These are phyloP conservation scores for Hemithea aestivaria DNA, from an alignment of 2,888 invertebrate genomes.

Conservation along the genomic window DNA sequence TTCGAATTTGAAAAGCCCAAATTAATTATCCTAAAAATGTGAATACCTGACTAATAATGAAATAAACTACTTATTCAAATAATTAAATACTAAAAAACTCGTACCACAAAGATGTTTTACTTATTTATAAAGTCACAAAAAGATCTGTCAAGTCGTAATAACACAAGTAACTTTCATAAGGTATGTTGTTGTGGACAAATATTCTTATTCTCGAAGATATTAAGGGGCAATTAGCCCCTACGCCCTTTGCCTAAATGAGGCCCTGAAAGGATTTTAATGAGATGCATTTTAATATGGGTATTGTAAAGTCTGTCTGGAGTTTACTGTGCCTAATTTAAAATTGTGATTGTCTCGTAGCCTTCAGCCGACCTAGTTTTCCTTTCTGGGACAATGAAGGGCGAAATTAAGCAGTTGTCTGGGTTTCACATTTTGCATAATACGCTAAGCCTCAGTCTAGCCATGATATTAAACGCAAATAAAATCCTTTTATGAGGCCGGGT, in stretches of 20 bases:
- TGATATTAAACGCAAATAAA: constrained; percentile 34
- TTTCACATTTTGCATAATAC: constrained; percentile 62
- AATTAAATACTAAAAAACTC: no score
- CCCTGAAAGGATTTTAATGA: constrained; percentile 28
- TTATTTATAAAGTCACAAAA: no score
- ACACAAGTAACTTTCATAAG: no score
- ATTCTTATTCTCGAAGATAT: no score
- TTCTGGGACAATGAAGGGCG: constrained; percentile 66
- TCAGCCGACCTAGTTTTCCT: constrained; percentile 66
- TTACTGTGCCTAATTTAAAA: constrained; percentile 68
- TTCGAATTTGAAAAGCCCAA: no score
- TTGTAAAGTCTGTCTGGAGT: constrained; percentile 43
- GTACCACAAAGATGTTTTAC: no score
- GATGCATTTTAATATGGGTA: constrained; percentile 44
- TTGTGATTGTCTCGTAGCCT: constrained; percentile 73
- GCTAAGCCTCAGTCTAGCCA: constrained; percentile 59
- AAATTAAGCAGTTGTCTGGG: constrained; percentile 63
- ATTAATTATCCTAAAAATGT: no score
- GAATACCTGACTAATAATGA: no score
- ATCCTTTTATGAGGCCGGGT: constrained; percentile 22
- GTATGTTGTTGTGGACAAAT: no score
- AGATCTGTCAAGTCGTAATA: no score
- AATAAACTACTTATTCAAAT: no score
- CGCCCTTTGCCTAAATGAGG: neutral
- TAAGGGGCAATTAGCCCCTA: neutral